Percentiles rank a stretch among this genome's conserved stretches.
These are phyloP conservation scores for Serinus canaria DNA, from an alignment of 2,113 vertebrate genomes.

Conservation along the genomic window DNA sequence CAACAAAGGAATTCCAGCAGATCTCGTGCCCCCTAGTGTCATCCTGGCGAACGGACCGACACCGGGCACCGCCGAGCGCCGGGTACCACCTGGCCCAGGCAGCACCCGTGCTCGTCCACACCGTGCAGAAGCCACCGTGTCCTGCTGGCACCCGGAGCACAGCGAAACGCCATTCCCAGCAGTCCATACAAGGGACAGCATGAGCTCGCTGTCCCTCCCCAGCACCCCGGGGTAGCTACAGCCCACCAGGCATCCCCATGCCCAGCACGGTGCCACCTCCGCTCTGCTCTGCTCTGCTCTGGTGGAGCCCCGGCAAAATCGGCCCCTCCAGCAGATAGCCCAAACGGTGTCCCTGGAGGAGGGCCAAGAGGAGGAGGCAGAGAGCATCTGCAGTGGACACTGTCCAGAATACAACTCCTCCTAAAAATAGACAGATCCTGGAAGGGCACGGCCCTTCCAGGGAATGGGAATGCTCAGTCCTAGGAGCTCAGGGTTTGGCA, in stretches of 20 bases:
- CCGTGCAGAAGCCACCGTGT: background rate
- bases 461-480: background rate
- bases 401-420: constrained; percentile 47
- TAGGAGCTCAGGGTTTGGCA: background rate
- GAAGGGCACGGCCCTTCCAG: background rate
- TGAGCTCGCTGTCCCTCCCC: background rate
- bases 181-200: background rate
- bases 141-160: background rate
- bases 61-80: background rate
- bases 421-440: constrained; percentile 58
- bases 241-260: accelerated
- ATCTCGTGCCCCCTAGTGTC: constrained; percentile 64
- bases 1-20: constrained; percentile 44
- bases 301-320: background rate
- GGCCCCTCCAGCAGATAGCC: background rate
- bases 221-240: accelerated
- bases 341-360: background rate
- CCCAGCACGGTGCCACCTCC: accelerated
- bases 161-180: background rate
- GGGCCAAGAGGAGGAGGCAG: constrained; percentile 41
- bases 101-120: background rate
- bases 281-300: accelerated
- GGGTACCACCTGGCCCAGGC: background rate
- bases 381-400: constrained; percentile 47
- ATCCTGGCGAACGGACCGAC: constrained; percentile 1